These are phyloP conservation scores for Falco punctatus DNA, from an alignment of 2,113 vertebrate species.

Conservation along the genomic window DNA sequence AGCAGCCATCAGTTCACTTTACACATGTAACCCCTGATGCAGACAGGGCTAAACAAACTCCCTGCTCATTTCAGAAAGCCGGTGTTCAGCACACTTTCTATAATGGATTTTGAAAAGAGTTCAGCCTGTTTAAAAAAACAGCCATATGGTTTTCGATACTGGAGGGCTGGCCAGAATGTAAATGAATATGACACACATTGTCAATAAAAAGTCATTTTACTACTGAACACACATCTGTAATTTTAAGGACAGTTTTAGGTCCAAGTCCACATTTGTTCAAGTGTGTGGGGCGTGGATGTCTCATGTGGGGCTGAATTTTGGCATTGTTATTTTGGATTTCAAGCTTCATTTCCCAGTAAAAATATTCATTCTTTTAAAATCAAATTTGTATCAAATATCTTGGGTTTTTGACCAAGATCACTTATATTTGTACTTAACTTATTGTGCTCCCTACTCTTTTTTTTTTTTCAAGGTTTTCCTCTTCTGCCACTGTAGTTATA, in stretches of 20 bases:
- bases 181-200: constrained; percentile 3
- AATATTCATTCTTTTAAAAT: neutral
- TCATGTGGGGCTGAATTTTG: neutral
- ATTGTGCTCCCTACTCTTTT: neutral
- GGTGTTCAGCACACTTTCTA: neutral
- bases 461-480: neutral
- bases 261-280: neutral
- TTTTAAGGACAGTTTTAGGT: neutral
- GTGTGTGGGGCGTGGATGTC: neutral
- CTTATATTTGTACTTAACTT: neutral
- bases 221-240: neutral
- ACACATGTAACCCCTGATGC: neutral
- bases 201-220: constrained; percentile 35
- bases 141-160: constrained; percentile 37
- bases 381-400: neutral
- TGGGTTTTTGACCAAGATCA: accelerated
- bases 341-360: neutral
- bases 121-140: constrained; percentile 28
- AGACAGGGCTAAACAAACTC: neutral
- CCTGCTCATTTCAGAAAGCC: neutral
- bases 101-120: constrained; percentile 53
- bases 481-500: neutral
- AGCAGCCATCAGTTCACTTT: neutral
- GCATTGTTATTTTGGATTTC: neutral
- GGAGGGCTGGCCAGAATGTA: neutral